Evolutionary conservation across 2,797 vertebrate species (phyloP), one percentile per base, ranked within the genome.

Genomic region (Tangara arthus): DNA sequence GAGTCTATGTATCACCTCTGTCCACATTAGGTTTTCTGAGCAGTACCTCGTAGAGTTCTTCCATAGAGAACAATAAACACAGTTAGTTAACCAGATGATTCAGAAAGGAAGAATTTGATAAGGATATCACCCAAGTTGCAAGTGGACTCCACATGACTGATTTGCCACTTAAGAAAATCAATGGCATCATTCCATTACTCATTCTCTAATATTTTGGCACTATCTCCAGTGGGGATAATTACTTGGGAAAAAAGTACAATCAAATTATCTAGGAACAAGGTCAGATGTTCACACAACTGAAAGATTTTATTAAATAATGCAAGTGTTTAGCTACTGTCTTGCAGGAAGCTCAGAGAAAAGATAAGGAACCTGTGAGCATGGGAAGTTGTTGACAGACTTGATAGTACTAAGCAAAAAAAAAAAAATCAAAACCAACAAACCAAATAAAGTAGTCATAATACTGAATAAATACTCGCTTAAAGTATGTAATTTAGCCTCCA

Each of bases 191-290:
- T 91, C 61, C 28, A 78, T 95, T 86, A 91, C 64, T 90, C 90
- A 93, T 92, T 95, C 96, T 80, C 61, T 93, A 93, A 70, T 82
- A 89, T 90, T 85, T 81, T 90, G 59, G 44, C 32, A 60, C 75
- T 85, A 80, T 84, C 81, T 80, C 71, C 61, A 78, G 56, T 26
- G 52, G 64, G 76, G 47, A 81, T 66, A 97, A 89, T 60, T 68
- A 84, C 35, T 52, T 75, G 24, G 35, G 12, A 57, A 77, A 78
- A 90, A 94, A 78, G 69, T 34, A 82, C n/a, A 81, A 81, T 34
- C 44, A 85, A 56, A 49, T 78, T 56, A 87, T 63, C 89, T 59
- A 92, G 66, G 65, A 91, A 72, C 72, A 81, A 78, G 57, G 41
- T 92, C 83, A 47, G 15, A 46, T 71, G 26, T 59, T 78, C 91